Percentiles rank a stretch among this genome's conserved stretches.
These are phyloP conservation scores for Mesocentrotus franciscanus DNA, from an alignment of 53 echinoderm and acorn worm species.

Conservation along the genomic window DNA sequence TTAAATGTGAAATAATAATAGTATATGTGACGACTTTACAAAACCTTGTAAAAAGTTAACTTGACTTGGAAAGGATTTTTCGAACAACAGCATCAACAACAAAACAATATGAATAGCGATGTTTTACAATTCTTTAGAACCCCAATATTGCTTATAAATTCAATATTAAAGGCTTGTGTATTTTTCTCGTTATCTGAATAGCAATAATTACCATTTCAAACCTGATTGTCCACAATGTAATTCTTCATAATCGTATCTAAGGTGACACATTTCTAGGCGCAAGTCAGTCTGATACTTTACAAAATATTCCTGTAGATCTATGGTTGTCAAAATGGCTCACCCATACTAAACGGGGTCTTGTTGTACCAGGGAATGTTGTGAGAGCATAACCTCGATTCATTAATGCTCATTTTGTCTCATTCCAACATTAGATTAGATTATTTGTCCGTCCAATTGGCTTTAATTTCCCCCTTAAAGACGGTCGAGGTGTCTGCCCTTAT, in stretches of 20 bases:
- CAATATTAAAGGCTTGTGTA: no score
- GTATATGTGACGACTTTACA: no score
- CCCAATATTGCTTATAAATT: no score
- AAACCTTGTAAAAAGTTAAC: no score
- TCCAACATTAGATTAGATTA: conserved; percentile 46
- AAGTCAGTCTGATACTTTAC: neutral
- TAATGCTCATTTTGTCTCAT: conserved; percentile 61
- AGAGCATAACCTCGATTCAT: conserved; percentile 33
- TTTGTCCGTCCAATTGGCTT: conserved; percentile 59
- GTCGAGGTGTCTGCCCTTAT: conserved; percentile 28
- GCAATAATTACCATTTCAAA: no score
- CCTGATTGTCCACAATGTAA: no score
- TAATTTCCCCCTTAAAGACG: conserved; percentile 62
- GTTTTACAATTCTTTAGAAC: no score
- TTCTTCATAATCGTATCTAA: neutral
- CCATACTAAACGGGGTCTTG: neutral
- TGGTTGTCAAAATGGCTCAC: neutral
- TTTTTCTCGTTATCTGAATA: no score
- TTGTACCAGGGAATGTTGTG: neutral
- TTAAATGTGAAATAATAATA: no score
- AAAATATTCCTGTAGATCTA: neutral
- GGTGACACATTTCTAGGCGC: neutral
- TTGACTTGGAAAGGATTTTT: no score
- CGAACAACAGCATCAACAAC: no score
- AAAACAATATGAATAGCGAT: no score